These are phyloP conservation scores for Fopius arisanus DNA, from an alignment of 1,140 invertebrate species.

Conservation along the genomic window DNA sequence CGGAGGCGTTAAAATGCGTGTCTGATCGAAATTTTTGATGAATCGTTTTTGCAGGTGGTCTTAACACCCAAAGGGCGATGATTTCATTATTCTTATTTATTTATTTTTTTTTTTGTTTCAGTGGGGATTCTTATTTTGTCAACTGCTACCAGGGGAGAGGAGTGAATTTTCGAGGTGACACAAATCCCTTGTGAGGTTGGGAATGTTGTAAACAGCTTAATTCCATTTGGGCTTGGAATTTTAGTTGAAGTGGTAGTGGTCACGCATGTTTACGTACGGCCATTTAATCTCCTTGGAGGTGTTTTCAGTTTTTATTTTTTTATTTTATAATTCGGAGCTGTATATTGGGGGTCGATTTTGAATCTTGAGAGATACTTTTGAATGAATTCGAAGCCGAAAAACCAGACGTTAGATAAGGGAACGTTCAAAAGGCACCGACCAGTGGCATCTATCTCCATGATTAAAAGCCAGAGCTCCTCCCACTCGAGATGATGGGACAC, in stretches of 20 bases:
- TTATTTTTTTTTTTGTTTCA: background rate
- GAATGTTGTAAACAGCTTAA: slow-evolving; percentile 49
- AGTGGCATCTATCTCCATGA: slow-evolving; percentile 16
- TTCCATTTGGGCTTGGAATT: slow-evolving; percentile 55
- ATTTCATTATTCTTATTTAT: background rate
- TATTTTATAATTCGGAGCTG: background rate
- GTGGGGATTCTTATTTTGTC: slow-evolving; percentile 21
- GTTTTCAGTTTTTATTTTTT: background rate
- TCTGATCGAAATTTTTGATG: slow-evolving; percentile 25
- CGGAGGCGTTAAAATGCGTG: slow-evolving; percentile 22
- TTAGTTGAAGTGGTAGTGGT: slow-evolving; percentile 53
- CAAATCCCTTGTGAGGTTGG: slow-evolving; percentile 51
- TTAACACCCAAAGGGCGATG: background rate
- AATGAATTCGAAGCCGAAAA: background rate
- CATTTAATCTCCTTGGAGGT: slow-evolving; percentile 17
- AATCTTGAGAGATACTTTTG: background rate
- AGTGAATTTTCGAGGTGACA: slow-evolving; percentile 22
- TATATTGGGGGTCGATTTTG: background rate
- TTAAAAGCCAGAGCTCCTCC: slow-evolving; percentile 28
- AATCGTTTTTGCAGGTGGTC: slow-evolving; percentile 18
- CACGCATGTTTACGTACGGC: slow-evolving; percentile 37
- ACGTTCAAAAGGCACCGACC: slow-evolving; percentile 9
- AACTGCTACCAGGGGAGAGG: background rate
- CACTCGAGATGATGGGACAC: slow-evolving; percentile 7
- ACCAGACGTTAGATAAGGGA: slow-evolving; percentile 8